Evolutionary conservation across 2,797 vertebrate species (phyloP).

Genomic region (Enteromius radiatus): DNA sequence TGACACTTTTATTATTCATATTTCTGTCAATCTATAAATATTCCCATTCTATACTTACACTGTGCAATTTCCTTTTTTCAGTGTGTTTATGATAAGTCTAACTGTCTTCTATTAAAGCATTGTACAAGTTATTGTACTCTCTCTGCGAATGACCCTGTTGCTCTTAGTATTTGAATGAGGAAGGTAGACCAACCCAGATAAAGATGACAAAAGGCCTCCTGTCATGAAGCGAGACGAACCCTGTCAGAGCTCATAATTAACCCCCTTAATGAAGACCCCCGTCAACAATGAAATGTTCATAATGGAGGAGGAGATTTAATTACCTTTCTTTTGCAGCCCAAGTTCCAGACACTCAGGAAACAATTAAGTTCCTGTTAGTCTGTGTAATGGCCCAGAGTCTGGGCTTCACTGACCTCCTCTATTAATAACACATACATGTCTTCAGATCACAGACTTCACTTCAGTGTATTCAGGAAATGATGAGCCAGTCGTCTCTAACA

Average conservation of each 20-base stretch:
- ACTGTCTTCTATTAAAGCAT: neutral
- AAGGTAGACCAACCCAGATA: constrained; percentile 22
- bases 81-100: neutral
- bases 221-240: constrained; percentile 55
- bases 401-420: constrained; percentile 77
- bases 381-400: constrained; percentile 78
- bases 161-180: constrained; percentile 9
- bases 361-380: constrained; percentile 78
- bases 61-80: neutral
- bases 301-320: constrained; percentile 81
- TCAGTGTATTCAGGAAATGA: constrained; percentile 63
- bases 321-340: constrained; percentile 70
- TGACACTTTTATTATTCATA: neutral
- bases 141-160: neutral
- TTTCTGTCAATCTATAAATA: neutral
- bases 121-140: neutral
- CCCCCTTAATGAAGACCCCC: constrained; percentile 75
- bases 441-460: constrained; percentile 67
- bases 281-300: constrained; percentile 70
- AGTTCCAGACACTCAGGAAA: constrained; percentile 72
- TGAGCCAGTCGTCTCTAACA: constrained; percentile 27
- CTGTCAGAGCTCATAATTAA: constrained; percentile 73
- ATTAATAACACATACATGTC: constrained; percentile 79
- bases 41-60: neutral
- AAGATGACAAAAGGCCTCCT: constrained; percentile 44